phyloP scores from a whole-genome alignment of 2,888 invertebrate species.

The Heliconius hortense region DNA sequence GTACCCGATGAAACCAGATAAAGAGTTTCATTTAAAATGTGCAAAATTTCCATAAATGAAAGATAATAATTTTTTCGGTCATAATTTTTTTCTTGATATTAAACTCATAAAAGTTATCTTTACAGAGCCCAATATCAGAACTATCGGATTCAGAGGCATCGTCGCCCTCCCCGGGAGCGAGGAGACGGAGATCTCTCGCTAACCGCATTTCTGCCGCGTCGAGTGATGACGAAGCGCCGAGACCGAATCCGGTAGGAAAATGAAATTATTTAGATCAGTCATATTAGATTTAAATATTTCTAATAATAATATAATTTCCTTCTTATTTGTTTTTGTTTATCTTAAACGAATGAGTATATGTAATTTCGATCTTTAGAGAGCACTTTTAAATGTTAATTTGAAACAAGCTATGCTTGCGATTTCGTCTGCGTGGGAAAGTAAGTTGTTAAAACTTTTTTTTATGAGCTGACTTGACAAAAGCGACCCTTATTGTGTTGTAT shows the following conservation, averaged over 20 bases:
- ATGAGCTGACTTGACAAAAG: no score
- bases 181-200: constrained; percentile 60
- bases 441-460: no score
- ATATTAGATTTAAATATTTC: background rate
- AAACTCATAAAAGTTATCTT: constrained; percentile 31
- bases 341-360: background rate
- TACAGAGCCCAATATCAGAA: constrained; percentile 81
- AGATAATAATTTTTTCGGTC: background rate
- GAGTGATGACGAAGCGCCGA: constrained; percentile 70
- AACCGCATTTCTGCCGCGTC: constrained; percentile 71
- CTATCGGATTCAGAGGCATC: constrained; percentile 82
- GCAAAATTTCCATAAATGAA: background rate
- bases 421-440: no score
- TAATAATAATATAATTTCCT: background rate
- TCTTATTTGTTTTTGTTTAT: background rate
- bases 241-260: constrained; percentile 55
- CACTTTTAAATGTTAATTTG: background rate
- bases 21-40: background rate
- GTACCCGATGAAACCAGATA: background rate
- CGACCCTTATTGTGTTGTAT: no score
- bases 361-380: background rate
- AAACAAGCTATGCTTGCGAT: no score
- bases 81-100: background rate
- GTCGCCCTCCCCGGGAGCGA: constrained; percentile 62
- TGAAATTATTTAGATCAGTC: background rate